Evolutionary conservation across 2,797 vertebrate species (phyloP), one percentile per base, ranked within the genome.

Genomic region (Mormyrus proboscirostris): DNA sequence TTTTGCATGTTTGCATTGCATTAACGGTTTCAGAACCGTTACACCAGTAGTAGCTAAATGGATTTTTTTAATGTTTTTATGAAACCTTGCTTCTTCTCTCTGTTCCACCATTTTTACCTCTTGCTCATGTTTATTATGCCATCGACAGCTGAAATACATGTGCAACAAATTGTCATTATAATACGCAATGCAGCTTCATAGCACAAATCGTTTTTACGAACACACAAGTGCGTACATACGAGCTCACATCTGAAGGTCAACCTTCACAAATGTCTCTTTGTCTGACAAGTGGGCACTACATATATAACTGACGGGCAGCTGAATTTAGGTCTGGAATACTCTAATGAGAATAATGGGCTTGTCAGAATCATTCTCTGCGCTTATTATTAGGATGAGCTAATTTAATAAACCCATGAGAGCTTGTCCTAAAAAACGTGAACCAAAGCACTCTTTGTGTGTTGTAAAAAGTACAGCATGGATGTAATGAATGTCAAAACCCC

Each of bases 351-450:
- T 84, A 50, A 57, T 25, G 44, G 41, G 3, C 49, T 12, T 47
- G 22, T 89, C 82, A 89, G 14, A 22, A 79, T 89, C 83, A 89
- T 86, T 65, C 82, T 73, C 51, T 44, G 51, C 6, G 29, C 51
- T 41, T 89, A 89, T 89, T 83, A 89, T 89, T 65, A 85, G 57
- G 82, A 85, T 85, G 57, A 50, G 16, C 79, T 85, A 86, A 85
- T 89, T 89, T 69, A 62, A 89, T 82, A 89, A 86, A 86, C 79
- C 50, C 55, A 86, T 65, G 49, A 84, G 73, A 89, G 55, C 22
- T 33, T 85, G 82, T 29, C 88, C 82, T 89, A 69, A 69, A 89
- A 88, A 65, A 87, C 57, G 8, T 57, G 50, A 47, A 89, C 79
- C 38, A 1, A 89, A 41, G 47, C 49, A n/a, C 33, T 88, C n/a